phyloP scores from a whole-genome alignment of 2,113 vertebrate species.

The Myiozetetes cayanensis region DNA sequence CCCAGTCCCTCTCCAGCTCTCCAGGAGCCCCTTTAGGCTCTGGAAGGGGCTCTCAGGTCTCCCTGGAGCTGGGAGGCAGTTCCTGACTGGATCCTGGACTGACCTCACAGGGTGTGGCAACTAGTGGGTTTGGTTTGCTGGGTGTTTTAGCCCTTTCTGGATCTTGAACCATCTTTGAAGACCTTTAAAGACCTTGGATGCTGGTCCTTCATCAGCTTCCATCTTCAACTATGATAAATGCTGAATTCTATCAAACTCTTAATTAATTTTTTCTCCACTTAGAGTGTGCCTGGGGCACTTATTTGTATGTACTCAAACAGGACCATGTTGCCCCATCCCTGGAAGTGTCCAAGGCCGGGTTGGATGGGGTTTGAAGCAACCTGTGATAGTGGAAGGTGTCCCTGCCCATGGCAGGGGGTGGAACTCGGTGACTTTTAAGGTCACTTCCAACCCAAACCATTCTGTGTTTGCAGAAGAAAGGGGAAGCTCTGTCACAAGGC shows the following conservation, averaged over 20 bases:
- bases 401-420: not conserved
- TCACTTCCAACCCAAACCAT: not conserved
- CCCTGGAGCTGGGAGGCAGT: not conserved
- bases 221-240: not conserved
- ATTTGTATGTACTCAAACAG: not conserved
- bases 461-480: not conserved
- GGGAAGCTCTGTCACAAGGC: not conserved
- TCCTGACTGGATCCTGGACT: not conserved
- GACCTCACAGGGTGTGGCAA: not conserved
- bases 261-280: not conserved
- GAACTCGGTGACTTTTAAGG: not conserved
- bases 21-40: too few relatives aligned
- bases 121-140: not conserved
- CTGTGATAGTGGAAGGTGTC: not conserved
- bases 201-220: not conserved
- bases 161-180: not conserved
- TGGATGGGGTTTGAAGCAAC: rapidly evolving
- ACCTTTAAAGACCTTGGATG: not conserved
- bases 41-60: too few relatives aligned
- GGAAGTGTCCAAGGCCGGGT: not conserved
- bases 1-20: too few relatives aligned
- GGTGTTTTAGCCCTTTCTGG: not conserved
- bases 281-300: too few relatives aligned
- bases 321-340: not conserved
- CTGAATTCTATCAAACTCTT: not conserved